A percentile compares a stretch with the other conserved stretches of the same genome.
These are phyloP conservation scores for Caenorhabditis afra DNA, from an alignment of 2,888 invertebrate genomes.

Conservation along the genomic window DNA sequence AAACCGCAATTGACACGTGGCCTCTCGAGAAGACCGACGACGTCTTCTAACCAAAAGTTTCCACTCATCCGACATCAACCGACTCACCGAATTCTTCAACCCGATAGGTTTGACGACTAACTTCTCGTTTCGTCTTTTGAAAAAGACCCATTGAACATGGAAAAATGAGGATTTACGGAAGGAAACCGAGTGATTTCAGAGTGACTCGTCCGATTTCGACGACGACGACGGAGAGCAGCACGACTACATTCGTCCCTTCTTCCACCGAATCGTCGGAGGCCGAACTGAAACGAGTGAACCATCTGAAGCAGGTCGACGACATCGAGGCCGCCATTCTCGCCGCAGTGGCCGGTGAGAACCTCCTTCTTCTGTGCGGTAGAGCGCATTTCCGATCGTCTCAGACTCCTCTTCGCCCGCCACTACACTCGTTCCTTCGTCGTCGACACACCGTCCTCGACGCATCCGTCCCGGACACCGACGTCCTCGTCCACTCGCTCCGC, in stretches of 20 bases:
- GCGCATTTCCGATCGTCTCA: background rate
- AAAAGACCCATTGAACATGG: no score
- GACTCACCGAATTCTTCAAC: conserved; percentile 47
- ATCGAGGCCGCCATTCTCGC: conserved; percentile 48
- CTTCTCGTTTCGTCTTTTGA: no score
- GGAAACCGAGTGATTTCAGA: conserved; percentile 15
- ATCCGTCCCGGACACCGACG: conserved; percentile 34
- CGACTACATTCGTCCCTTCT: no score
- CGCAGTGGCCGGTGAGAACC: conserved; percentile 48
- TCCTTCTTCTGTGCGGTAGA: no score
- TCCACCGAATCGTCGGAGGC: no score
- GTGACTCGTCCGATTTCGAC: conserved; percentile 25
- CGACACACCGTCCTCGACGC: conserved; percentile 32
- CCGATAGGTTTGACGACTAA: conserved; percentile 51
- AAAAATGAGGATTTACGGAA: no score
- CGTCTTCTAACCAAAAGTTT: conserved; percentile 19
- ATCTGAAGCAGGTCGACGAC: conserved; percentile 42
- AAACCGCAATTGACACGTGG: conserved; percentile 50
- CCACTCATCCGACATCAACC: conserved; percentile 38
- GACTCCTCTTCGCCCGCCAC: conserved; percentile 27
- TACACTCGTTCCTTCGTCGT: conserved; percentile 13
- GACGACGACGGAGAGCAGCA: background rate
- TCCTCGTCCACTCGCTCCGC: conserved; percentile 12
- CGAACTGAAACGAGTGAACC: background rate
- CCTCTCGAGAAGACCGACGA: conserved; percentile 37